Percentiles rank a stretch among this genome's conserved stretches.
phyloP scores from a whole-genome alignment of 2,888 invertebrate species.

The Erannis defoliaria region DNA sequence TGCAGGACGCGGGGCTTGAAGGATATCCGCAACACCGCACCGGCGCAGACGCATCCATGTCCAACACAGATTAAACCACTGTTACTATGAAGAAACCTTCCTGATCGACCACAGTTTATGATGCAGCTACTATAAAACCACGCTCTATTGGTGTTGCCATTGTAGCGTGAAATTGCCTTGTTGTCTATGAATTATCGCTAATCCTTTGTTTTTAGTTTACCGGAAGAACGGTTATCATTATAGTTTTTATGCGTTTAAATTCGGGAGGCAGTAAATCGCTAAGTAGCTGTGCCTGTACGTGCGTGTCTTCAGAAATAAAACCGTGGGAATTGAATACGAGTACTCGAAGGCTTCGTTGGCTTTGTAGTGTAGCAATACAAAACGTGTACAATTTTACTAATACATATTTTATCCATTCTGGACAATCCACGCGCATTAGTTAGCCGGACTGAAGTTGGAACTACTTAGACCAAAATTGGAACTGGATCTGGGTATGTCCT shows the following conservation, averaged over 20 bases:
- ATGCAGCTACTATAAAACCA: slow-evolving; percentile 36
- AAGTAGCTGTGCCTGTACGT: slow-evolving; percentile 33
- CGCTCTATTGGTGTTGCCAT: slow-evolving; percentile 61
- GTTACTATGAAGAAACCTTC: slow-evolving; percentile 27
- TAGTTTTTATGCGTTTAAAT: slow-evolving; percentile 27
- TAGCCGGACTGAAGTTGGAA: too few species aligned
- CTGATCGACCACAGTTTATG: slow-evolving; percentile 29
- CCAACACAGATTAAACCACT: slow-evolving; percentile 20
- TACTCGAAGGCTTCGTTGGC: slow-evolving; percentile 3
- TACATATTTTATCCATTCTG: too few species aligned
- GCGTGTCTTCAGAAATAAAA: slow-evolving; percentile 27
- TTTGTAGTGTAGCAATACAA: neutral
- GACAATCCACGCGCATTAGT: too few species aligned
- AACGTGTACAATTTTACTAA: too few species aligned
- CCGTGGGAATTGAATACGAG: slow-evolving; percentile 30
- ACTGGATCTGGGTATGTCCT: too few species aligned
- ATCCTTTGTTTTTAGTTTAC: slow-evolving; percentile 39
- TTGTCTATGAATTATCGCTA: slow-evolving; percentile 49
- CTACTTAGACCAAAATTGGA: too few species aligned
- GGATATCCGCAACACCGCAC: slow-evolving; percentile 57
- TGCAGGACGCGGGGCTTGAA: slow-evolving; percentile 47
- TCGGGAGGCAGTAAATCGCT: slow-evolving; percentile 21
- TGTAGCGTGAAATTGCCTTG: slow-evolving; percentile 68
- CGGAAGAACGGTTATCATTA: slow-evolving; percentile 24
- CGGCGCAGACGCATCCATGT: slow-evolving; percentile 30